Evolutionary conservation across 2,888 invertebrate genomes (phyloP), one percentile per base, ranked within the genome.

Genomic region (Mythimna albipuncta): DNA sequence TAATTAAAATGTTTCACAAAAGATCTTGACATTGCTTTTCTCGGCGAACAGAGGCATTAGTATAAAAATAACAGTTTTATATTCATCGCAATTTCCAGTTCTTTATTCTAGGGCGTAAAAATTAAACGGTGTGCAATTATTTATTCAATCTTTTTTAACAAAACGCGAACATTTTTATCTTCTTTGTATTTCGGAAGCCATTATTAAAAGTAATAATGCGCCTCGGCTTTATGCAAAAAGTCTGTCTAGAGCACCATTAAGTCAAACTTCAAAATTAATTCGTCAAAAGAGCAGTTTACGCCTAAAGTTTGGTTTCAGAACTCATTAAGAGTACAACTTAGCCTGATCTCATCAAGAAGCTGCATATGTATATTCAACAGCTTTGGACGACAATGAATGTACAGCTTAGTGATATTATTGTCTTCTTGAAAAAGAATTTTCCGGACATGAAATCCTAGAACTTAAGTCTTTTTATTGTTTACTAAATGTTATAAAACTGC

Each of bases 201-300:
- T 85, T 85, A 82, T 82, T 81, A 82, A 83, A 86, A 80, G 81
- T 83, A 82, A 85, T 85, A 84, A 85, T 78, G 79, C 68, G 75
- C 78, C 69, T 79, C 79, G 76, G 59, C 65, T 84, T 83, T 72
- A 79, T 74, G 72, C 72, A 81, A 85, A 85, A 85, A 83, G 72
- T 82, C 85, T 81, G 70, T 77, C 84, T 81, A 70, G 82, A 85
- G 85, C 76, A 72, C 75, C 81, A 85, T 83, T 84, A 71, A 77
- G 81, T 81, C 72, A 63, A 85, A 87, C 82, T 88, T 87, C 82
- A 73, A 87, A 87, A 89, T 89, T 86, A 88, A 87, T 88, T 88
- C 85, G 80, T 89, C 86, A 84, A 85, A 89, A 88, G 84, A 89
- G 78, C 84, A 85, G 78, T 87, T 88, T 85, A 72, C 57, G 66